These are phyloP conservation scores for Gymnocypris eckloni DNA, from an alignment of 2,797 vertebrate genomes.

Conservation along the genomic window DNA sequence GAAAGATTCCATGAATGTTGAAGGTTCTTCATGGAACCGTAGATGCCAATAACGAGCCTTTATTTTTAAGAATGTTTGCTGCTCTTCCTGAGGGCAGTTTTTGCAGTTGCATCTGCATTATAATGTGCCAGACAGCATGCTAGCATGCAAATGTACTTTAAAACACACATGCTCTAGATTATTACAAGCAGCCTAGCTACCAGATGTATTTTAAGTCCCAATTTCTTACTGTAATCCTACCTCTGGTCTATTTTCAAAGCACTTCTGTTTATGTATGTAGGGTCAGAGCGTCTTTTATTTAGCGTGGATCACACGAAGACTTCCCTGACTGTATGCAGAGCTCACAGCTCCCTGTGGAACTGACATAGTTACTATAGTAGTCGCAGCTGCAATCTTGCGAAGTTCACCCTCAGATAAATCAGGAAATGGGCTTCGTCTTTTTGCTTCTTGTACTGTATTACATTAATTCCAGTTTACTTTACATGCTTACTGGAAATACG, in stretches of 20 bases:
- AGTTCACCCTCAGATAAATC: slow-evolving; percentile 49
- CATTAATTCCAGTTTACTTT: slow-evolving; percentile 15
- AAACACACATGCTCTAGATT: background rate
- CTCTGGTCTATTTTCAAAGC: background rate
- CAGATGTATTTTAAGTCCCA: slow-evolving; percentile 18
- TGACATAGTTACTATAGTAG: slow-evolving; percentile 61
- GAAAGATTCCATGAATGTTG: background rate
- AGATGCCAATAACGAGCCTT: background rate
- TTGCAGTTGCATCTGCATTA: background rate
- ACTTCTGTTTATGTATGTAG: background rate
- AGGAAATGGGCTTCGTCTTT: slow-evolving; percentile 3
- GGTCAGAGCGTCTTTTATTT: slow-evolving; percentile 30
- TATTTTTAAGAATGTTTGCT: background rate
- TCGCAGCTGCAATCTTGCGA: slow-evolving; percentile 44
- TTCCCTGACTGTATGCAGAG: slow-evolving; percentile 43
- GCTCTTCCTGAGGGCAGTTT: background rate
- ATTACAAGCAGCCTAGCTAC: slow-evolving; percentile 15
- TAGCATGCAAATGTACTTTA: background rate
- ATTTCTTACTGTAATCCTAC: slow-evolving; percentile 18
- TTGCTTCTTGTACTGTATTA: slow-evolving; percentile 20
- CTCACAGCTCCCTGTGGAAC: slow-evolving; percentile 54
- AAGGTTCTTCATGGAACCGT: background rate
- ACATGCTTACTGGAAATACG: background rate
- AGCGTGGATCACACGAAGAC: slow-evolving; percentile 41
- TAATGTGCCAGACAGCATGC: background rate